Conservation (phyloP, 1,140 invertebrate species). For the Tachypleus tridentatus region DNA sequence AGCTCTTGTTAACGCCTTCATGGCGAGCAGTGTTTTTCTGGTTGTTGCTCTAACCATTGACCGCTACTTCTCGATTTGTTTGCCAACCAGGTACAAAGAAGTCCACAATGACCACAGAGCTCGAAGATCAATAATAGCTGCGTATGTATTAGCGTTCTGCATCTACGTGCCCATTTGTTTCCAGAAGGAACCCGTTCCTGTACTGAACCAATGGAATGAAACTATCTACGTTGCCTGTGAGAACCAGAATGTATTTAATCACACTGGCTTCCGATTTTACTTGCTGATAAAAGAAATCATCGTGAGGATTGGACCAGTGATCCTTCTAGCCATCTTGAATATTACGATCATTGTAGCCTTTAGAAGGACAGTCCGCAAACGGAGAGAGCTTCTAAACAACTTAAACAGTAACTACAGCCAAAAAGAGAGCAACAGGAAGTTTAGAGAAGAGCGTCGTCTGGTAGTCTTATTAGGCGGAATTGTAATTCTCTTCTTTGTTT, state of each 20-base stretch:
- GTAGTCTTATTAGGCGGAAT: conserved; percentile 56
- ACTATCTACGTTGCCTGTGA: conserved; percentile 26
- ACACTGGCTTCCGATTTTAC: conserved; percentile 27
- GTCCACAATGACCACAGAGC: conserved; percentile 32
- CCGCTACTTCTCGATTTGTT: conserved; percentile 35
- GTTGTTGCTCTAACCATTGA: conserved; percentile 38
- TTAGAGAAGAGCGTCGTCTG: conserved; percentile 54
- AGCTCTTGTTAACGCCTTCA: conserved; percentile 56
- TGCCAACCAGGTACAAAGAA: conserved; percentile 32
- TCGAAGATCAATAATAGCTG: conserved; percentile 28
- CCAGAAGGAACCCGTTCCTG: conserved; percentile 26
- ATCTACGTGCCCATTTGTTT: conserved; percentile 32
- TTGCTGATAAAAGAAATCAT: conserved; percentile 27
- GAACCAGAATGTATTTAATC: conserved; percentile 22
- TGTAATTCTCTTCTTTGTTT: conserved; percentile 59
- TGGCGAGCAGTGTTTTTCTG: conserved; percentile 39
- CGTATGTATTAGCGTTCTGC: conserved; percentile 30
- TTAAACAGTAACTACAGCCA: conserved; percentile 15
- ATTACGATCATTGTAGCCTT: conserved; percentile 55
- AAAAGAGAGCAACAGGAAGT: conserved; percentile 28
- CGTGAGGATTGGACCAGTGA: conserved; percentile 42
- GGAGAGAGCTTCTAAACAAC: conserved; percentile 44
- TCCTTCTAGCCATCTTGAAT: conserved; percentile 53
- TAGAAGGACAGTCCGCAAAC: conserved; percentile 47
- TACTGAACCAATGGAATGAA: conserved; percentile 2